Conservation (phyloP, 2,797 vertebrate species). For the Enteromius argenteus region DNA sequence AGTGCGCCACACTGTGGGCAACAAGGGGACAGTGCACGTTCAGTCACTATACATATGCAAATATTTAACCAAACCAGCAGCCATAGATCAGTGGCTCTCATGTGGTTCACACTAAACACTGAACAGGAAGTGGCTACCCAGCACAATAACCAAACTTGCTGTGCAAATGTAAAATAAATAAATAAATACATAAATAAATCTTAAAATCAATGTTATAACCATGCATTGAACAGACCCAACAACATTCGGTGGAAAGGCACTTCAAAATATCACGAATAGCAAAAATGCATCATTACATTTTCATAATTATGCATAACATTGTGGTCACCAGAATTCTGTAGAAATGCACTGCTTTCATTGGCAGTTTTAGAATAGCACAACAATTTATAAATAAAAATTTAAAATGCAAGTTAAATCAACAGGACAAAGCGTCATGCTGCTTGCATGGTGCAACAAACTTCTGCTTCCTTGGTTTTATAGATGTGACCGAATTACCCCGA, state of each 20-base stretch:
- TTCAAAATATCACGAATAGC: not conserved
- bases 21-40: not conserved
- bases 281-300: not conserved
- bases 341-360: not conserved
- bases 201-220: not conserved
- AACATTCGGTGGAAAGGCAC: not conserved
- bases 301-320: not conserved
- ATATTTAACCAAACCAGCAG: not conserved
- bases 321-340: not conserved
- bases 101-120: not conserved
- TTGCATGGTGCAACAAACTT: not conserved
- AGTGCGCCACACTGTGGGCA: conserved; percentile 56
- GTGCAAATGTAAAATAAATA: not conserved
- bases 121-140: not conserved
- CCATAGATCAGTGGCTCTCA: not conserved
- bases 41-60: not conserved
- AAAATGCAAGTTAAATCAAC: not conserved
- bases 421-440: not conserved
- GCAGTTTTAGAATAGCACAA: not conserved
- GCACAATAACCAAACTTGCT: not conserved
- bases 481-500: too few species aligned
- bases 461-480: not conserved
- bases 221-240: not conserved
- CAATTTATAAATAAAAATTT: too few species aligned
- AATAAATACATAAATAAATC: not conserved